Percentiles rank a stretch among this genome's conserved stretches.
phyloP scores from a whole-genome alignment of 2,113 vertebrate genomes.

The Chamaea fasciata region DNA sequence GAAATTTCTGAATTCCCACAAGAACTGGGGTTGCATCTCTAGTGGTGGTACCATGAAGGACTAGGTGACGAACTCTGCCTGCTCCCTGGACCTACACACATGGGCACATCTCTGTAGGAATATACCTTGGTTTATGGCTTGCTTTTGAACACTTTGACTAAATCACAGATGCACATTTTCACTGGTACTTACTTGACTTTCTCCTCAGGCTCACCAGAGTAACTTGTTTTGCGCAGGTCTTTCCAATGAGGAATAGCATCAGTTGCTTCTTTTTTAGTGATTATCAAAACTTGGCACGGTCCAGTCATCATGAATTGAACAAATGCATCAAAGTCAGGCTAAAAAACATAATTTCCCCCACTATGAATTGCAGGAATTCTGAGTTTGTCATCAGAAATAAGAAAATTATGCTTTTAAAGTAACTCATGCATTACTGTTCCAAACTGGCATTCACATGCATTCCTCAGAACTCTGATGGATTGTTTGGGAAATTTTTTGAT shows the following conservation, averaged over 20 bases:
- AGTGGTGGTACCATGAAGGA: not conserved
- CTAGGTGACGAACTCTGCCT: not conserved
- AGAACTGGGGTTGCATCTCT: not conserved
- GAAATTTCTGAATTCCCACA: not conserved
- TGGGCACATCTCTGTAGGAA: not conserved
- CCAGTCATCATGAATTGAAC: constrained; percentile 59
- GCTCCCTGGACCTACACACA: not conserved
- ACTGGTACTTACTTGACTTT: not conserved
- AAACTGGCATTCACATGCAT: not conserved
- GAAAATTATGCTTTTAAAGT: not conserved
- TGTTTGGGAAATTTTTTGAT: not conserved
- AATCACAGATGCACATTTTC: not conserved
- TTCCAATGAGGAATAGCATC: constrained; percentile 23
- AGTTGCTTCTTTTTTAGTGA: not conserved
- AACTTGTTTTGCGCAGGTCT: not conserved
- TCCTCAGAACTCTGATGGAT: not conserved
- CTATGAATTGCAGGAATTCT: not conserved
- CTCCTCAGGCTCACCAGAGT: not conserved
- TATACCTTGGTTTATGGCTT: not conserved
- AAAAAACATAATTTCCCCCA: not conserved
- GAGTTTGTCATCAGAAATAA: not conserved
- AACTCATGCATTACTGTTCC: not conserved
- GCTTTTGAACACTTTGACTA: not conserved
- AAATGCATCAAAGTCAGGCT: constrained; percentile 73
- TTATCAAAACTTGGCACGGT: constrained; percentile 57